A percentile compares a stretch with the other conserved stretches of the same genome.
Evolutionary conservation across 2,888 invertebrate species (phyloP).

Genomic region (Drosophila atroscutellata): DNA sequence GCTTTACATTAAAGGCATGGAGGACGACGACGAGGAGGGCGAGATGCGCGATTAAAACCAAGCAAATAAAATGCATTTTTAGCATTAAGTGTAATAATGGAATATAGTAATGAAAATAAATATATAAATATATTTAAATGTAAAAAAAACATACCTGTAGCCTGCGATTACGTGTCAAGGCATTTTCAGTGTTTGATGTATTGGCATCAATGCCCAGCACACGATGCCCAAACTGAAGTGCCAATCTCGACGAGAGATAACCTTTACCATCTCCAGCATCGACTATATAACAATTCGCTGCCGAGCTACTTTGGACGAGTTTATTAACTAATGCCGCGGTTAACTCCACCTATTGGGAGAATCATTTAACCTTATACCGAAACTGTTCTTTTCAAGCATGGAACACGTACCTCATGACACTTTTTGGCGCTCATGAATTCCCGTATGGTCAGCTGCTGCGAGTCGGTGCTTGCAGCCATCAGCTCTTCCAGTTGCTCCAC

Average conservation of each 20-base stretch:
- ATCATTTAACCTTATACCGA: background rate
- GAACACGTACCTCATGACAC: slow-evolving; percentile 89
- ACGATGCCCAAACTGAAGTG: slow-evolving; percentile 89
- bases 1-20: slow-evolving; percentile 96
- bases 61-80: slow-evolving; percentile 5
- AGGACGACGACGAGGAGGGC: slow-evolving; percentile 98
- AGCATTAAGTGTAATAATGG: slow-evolving; percentile 34
- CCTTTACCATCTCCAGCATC: slow-evolving; percentile 97
- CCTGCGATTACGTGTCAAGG: slow-evolving; percentile 86
- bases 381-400: background rate
- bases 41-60: slow-evolving; percentile 90
- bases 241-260: slow-evolving; percentile 91
- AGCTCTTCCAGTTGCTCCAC: slow-evolving; percentile 82
- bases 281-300: slow-evolving; percentile 86
- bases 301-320: slow-evolving; percentile 77
- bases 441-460: slow-evolving; percentile 84
- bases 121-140: slow-evolving; percentile 39
- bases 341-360: slow-evolving; percentile 86
- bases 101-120: slow-evolving; percentile 57
- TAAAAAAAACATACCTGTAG: slow-evolving; percentile 74
- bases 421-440: slow-evolving; percentile 93
- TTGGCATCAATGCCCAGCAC: slow-evolving; percentile 94
- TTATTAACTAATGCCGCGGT: slow-evolving; percentile 88
- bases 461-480: slow-evolving; percentile 10
- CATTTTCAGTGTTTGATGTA: slow-evolving; percentile 88